These are phyloP conservation scores for Serilophus lunatus DNA, from an alignment of 2,113 vertebrate genomes.

Conservation along the genomic window DNA sequence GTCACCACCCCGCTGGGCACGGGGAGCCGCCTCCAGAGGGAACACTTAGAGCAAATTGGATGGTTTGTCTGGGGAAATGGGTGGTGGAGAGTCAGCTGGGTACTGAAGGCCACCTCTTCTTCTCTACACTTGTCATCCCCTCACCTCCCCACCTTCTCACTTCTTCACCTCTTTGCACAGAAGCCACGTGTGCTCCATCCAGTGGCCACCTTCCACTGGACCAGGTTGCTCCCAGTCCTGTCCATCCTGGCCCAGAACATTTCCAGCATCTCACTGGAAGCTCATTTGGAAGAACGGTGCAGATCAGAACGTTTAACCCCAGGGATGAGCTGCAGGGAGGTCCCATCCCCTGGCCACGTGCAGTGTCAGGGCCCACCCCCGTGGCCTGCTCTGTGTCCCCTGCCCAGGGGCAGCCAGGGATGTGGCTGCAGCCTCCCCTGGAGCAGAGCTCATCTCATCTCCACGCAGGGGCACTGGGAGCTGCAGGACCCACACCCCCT, in stretches of 20 bases:
- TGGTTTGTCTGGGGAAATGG: rapidly evolving
- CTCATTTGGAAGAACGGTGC: rapidly evolving
- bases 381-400: background rate
- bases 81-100: background rate
- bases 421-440: rapidly evolving
- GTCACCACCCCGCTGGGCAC: rapidly evolving
- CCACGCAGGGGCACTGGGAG: rapidly evolving
- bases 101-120: background rate
- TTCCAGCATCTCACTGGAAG: rapidly evolving
- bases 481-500: rapidly evolving
- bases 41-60: rapidly evolving
- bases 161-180: background rate
- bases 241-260: background rate
- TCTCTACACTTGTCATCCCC: background rate
- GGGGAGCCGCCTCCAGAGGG: background rate
- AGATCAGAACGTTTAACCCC: rapidly evolving
- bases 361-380: background rate
- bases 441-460: background rate
- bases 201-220: rapidly evolving
- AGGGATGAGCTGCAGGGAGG: background rate
- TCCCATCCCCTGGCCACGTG: rapidly evolving
- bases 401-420: rapidly evolving
- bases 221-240: background rate
- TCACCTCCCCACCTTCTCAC: background rate
- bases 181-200: background rate